Conservation (phyloP, 2,888 invertebrate species). For the Belgica antarctica region DNA sequence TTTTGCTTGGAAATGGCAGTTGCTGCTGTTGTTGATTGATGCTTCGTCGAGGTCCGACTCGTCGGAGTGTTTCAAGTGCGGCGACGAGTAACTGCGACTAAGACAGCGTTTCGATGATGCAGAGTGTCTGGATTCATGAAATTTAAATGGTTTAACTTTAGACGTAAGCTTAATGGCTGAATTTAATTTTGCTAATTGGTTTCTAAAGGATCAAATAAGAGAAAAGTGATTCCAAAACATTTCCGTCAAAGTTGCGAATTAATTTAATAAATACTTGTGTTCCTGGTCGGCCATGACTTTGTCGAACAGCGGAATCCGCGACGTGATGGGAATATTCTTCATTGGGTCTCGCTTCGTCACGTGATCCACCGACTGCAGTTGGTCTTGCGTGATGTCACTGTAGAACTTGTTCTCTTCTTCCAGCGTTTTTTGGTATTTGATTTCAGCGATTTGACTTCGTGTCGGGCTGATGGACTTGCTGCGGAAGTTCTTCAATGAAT, state of each 20-base stretch:
- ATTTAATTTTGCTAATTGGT: slow-evolving; percentile 61
- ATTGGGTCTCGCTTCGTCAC: slow-evolving; percentile 52
- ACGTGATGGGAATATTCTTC: slow-evolving; percentile 66
- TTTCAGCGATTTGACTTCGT: slow-evolving; percentile 39
- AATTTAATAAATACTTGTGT: slow-evolving; percentile 58
- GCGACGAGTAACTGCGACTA: slow-evolving; percentile 52
- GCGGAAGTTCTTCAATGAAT: slow-evolving; percentile 33
- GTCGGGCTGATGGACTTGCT: slow-evolving; percentile 43
- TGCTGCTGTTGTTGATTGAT: slow-evolving; percentile 1
- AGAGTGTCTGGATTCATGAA: slow-evolving; percentile 56
- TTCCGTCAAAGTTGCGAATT: neutral
- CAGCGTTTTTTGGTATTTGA: slow-evolving; percentile 46
- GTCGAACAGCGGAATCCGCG: slow-evolving; percentile 68
- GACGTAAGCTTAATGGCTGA: slow-evolving; percentile 63
- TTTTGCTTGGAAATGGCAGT: slow-evolving; percentile 63
- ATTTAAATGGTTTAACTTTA: slow-evolving; percentile 66
- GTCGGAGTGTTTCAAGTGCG: slow-evolving; percentile 48
- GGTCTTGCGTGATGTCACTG: slow-evolving; percentile 51
- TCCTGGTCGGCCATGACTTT: slow-evolving; percentile 71
- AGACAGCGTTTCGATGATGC: slow-evolving; percentile 45
- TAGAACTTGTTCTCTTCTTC: slow-evolving; percentile 48
- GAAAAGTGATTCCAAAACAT: slow-evolving; percentile 13
- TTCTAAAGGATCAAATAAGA: slow-evolving; percentile 51
- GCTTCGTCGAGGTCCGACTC: slow-evolving; percentile 48
- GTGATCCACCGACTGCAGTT: slow-evolving; percentile 51